These are phyloP conservation scores for Hippasteria phrygiana DNA, from an alignment of 53 echinoderm and acorn worm genomes.

Conservation along the genomic window DNA sequence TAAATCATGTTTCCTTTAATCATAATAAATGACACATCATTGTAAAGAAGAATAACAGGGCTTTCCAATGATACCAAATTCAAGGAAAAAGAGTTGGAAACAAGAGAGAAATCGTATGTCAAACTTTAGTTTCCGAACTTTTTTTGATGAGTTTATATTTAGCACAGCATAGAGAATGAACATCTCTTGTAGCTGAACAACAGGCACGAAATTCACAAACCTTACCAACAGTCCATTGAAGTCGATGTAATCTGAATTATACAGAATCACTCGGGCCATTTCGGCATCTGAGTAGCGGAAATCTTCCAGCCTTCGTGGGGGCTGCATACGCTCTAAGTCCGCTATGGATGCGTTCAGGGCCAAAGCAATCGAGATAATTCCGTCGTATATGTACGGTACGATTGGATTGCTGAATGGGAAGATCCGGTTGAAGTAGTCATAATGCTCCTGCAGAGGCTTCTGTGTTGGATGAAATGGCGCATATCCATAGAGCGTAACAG, in stretches of 20 bases:
- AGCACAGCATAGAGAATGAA: no score
- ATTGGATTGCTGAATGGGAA: neutral
- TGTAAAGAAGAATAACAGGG: no score
- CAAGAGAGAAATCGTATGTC: no score
- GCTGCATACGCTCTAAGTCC: constrained; percentile 30
- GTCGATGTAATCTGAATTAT: constrained; percentile 10
- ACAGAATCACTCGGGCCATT: constrained; percentile 26
- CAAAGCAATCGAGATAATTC: constrained; percentile 26
- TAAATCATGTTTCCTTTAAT: no score
- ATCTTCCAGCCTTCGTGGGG: constrained; percentile 46
- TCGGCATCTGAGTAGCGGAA: constrained; percentile 40
- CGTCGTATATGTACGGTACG: constrained; percentile 31
- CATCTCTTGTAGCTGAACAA: no score
- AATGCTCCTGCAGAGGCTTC: constrained; percentile 19
- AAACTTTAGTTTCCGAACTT: no score
- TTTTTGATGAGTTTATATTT: no score
- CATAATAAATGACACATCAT: no score
- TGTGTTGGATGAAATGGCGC: neutral
- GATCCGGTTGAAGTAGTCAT: constrained; percentile 41
- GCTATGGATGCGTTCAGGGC: constrained; percentile 34
- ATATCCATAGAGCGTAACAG: no score
- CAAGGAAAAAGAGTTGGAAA: no score
- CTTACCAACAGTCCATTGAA: constrained; percentile 35
- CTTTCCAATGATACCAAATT: no score
- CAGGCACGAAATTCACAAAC: no score